Percentiles rank a stretch among this genome's conserved stretches.
Conservation (phyloP, 2,113 vertebrate genomes). For the Cyrtonyx montezumae region DNA sequence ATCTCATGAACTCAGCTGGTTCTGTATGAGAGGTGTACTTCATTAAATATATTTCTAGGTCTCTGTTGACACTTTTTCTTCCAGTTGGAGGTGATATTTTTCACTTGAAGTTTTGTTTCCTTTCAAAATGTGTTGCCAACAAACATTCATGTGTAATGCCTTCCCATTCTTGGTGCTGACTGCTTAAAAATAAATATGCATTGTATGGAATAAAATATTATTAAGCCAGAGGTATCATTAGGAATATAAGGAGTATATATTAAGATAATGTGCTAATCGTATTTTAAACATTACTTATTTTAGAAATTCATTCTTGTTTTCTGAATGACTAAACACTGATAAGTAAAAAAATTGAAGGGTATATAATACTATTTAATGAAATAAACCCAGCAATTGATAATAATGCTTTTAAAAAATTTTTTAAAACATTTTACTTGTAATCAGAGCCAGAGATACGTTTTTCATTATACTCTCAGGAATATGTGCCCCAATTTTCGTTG, state of each 20-base stretch:
- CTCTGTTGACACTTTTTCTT: background rate
- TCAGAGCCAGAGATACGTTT: background rate
- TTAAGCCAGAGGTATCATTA: background rate
- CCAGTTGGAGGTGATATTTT: background rate
- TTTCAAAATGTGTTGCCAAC: background rate
- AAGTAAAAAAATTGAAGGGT: background rate
- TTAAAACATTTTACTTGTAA: background rate
- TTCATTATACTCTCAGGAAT: background rate
- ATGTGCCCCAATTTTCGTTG: background rate
- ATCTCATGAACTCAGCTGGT: background rate
- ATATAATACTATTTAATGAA: background rate
- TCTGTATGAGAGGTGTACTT: background rate
- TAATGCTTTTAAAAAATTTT: background rate
- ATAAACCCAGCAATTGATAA: background rate
- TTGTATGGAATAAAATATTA: background rate
- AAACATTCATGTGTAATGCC: background rate
- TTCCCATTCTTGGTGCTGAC: background rate
- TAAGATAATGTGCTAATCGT: background rate
- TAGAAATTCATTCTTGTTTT: background rate
- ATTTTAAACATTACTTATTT: background rate
- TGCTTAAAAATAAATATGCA: background rate
- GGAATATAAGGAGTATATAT: background rate
- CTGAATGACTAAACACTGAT: background rate
- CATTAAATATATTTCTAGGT: background rate
- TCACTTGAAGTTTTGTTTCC: background rate